phyloP scores from a whole-genome alignment of 2,888 invertebrate genomes.

The Caenorhabditis sulstoni region DNA sequence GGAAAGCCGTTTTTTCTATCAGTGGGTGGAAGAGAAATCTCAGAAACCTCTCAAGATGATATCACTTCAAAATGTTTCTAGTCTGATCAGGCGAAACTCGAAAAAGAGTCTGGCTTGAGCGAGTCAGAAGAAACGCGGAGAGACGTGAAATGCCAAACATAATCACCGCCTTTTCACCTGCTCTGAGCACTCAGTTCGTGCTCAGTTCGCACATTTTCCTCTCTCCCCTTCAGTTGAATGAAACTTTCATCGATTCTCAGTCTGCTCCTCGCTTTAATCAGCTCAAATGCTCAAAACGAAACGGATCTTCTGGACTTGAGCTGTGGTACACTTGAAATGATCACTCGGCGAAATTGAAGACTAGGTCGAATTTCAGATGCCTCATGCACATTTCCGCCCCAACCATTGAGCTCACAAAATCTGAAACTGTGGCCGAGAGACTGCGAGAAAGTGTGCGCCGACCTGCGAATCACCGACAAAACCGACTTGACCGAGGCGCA shows the following conservation, averaged over 20 bases:
- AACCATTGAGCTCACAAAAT: background rate
- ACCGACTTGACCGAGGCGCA: constrained; percentile 15
- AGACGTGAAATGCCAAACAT: constrained; percentile 11
- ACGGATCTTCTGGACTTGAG: background rate
- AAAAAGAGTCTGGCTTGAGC: no score
- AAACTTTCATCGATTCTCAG: no score
- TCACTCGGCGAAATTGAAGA: no score
- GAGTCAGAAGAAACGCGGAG: constrained; percentile 11
- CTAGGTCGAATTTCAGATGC: constrained; percentile 5
- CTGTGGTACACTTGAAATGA: no score
- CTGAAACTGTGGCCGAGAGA: constrained; percentile 6
- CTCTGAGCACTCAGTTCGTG: constrained; percentile 3
- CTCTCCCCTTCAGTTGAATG: background rate
- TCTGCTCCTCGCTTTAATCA: background rate
- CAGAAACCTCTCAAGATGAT: no score
- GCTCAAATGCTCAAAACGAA: background rate
- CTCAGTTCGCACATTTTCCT: constrained; percentile 1
- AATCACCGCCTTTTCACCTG: constrained; percentile 7
- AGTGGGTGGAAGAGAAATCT: no score
- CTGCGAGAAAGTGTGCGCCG: constrained; percentile 8
- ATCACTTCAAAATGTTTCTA: no score
- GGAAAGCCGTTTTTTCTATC: no score
- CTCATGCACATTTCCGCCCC: background rate
- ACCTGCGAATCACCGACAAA: background rate
- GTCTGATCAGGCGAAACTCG: no score